phyloP scores from a whole-genome alignment of 2,797 vertebrate genomes.

The Tadarida brasiliensis region DNA sequence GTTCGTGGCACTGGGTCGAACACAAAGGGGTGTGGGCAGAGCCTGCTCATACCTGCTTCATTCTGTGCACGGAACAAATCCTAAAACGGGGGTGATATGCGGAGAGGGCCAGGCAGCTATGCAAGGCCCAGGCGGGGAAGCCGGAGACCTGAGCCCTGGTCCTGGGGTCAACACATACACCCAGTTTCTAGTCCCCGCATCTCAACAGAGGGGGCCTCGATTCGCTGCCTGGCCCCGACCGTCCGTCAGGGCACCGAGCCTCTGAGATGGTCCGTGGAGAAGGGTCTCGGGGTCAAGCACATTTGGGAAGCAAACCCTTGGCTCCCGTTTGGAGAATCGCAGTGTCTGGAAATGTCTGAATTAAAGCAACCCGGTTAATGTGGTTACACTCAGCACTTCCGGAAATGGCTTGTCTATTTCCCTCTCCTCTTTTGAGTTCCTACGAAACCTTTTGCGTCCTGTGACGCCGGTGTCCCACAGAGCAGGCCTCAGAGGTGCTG shows the following conservation, averaged over 20 bases:
- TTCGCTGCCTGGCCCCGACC: fast-evolving
- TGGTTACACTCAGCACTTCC: background rate
- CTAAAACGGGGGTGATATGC: fast-evolving
- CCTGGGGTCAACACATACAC: fast-evolving
- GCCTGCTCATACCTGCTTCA: fast-evolving
- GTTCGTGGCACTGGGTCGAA: background rate
- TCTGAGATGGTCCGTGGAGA: background rate
- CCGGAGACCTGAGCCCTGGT: background rate
- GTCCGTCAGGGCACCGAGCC: background rate
- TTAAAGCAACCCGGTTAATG: background rate
- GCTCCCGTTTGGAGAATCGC: background rate
- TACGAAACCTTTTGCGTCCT: background rate
- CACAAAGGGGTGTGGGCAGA: fast-evolving
- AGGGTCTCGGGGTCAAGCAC: background rate
- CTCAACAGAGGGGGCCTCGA: fast-evolving
- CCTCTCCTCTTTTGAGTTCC: background rate
- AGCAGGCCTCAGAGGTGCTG: background rate
- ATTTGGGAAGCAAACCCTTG: background rate
- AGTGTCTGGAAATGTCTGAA: background rate
- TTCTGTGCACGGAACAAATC: fast-evolving
- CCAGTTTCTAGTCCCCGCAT: background rate
- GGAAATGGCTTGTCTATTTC: background rate
- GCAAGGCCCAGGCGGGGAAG: fast-evolving
- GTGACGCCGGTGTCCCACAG: background rate
- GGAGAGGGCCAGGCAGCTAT: fast-evolving